phyloP scores from a whole-genome alignment of 1,140 invertebrate species.

The Aethina tumida region DNA sequence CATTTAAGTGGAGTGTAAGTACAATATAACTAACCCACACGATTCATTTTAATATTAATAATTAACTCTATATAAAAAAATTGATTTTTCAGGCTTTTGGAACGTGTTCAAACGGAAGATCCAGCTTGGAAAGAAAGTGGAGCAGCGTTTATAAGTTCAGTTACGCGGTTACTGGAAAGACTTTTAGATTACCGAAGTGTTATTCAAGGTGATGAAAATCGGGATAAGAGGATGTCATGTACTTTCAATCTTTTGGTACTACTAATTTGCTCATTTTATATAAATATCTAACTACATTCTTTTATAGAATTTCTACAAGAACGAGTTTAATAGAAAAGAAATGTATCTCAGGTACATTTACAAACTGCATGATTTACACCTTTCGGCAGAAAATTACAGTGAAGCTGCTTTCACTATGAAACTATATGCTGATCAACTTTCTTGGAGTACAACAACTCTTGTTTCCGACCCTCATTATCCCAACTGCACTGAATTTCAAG shows the following conservation, averaged over 20 bases:
- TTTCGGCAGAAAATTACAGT: slow-evolving; percentile 88
- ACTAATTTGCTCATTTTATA: too few species aligned
- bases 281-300: slow-evolving; percentile 15
- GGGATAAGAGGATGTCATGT: slow-evolving; percentile 92
- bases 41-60: not conserved
- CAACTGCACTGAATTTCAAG: slow-evolving; percentile 73
- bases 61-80: not conserved
- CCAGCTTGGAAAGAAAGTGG: slow-evolving; percentile 85
- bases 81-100: slow-evolving; percentile 56
- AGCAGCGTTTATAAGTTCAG: slow-evolving; percentile 81
- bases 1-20: slow-evolving; percentile 86
- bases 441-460: slow-evolving; percentile 68
- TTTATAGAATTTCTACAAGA: slow-evolving; percentile 91
- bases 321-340: slow-evolving; percentile 89
- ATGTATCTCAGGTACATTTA: slow-evolving; percentile 97
- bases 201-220: slow-evolving; percentile 83
- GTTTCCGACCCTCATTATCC: slow-evolving; percentile 53
- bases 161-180: slow-evolving; percentile 78
- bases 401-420: slow-evolving; percentile 94
- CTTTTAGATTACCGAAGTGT: slow-evolving; percentile 87
- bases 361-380: slow-evolving; percentile 89
- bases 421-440: slow-evolving; percentile 83
- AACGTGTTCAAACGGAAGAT: slow-evolving; percentile 74
- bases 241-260: slow-evolving; percentile 91
- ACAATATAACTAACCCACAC: slow-evolving; percentile 9